Conservation (phyloP, 2,113 vertebrate species). For the Patagioenas fasciata region DNA sequence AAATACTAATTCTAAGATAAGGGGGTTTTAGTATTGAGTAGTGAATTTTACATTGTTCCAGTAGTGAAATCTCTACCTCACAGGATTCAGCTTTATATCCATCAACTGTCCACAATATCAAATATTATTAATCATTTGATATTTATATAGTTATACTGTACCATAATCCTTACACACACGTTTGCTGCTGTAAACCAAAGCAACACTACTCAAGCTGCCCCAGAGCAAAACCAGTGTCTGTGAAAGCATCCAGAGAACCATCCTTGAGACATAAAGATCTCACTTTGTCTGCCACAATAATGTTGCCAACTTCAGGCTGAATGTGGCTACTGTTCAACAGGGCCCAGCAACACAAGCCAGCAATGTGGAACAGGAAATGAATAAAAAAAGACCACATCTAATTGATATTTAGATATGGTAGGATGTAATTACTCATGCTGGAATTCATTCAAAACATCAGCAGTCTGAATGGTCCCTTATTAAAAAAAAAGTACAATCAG, state of each 20-base stretch:
- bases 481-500: background rate
- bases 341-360: background rate
- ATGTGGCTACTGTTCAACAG: conserved; percentile 42
- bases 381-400: background rate
- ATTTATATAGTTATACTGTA: background rate
- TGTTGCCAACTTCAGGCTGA: conserved; percentile 9
- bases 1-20: background rate
- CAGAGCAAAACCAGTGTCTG: background rate
- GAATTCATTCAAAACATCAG: conserved; percentile 40
- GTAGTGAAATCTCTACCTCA: background rate
- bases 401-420: conserved; percentile 52
- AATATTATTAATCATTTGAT: background rate
- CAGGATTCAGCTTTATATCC: background rate
- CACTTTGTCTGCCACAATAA: conserved; percentile 26
- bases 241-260: background rate
- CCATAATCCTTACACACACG: background rate
- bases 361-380: conserved; percentile 11
- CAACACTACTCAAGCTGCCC: background rate
- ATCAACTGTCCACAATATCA: background rate
- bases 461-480: conserved; percentile 8
- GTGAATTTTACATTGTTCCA: background rate
- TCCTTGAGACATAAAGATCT: background rate
- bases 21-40: fast-evolving
- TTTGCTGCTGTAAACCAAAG: background rate
- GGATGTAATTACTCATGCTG: conserved; percentile 43